A percentile compares a stretch with the other conserved stretches of the same genome.
Conservation (phyloP, 1,140 invertebrate genomes). For the Ephestia elutella region DNA sequence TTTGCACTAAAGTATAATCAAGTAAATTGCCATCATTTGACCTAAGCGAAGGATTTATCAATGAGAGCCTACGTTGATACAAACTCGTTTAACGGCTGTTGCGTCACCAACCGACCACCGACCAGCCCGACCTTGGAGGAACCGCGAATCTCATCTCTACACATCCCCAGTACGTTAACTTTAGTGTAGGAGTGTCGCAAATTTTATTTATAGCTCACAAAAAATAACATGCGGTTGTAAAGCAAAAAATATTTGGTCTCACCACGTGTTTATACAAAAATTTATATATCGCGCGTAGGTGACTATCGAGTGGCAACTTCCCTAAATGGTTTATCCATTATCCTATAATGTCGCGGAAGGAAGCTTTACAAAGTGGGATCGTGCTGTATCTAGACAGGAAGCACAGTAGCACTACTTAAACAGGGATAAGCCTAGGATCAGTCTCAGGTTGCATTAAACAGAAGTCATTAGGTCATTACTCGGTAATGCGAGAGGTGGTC, state of each 20-base stretch:
- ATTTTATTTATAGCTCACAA: constrained; percentile 8
- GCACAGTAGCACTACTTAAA: constrained; percentile 45
- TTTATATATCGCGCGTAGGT: constrained; percentile 5
- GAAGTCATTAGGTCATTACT: constrained; percentile 23
- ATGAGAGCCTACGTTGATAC: constrained; percentile 35
- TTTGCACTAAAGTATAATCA: not conserved
- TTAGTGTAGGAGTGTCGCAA: constrained; percentile 14
- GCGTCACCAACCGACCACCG: constrained; percentile 31
- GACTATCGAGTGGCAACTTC: constrained; percentile 38
- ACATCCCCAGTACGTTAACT: constrained; percentile 19
- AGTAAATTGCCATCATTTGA: constrained; percentile 21
- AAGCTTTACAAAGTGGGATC: constrained; percentile 53
- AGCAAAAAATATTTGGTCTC: constrained; percentile 12
- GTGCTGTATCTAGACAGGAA: constrained; percentile 62
- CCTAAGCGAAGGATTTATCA: constrained; percentile 33
- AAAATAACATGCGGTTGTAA: constrained; percentile 28
- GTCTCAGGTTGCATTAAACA: constrained; percentile 34
- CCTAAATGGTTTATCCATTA: constrained; percentile 52
- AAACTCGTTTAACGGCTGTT: constrained; percentile 39
- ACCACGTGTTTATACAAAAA: constrained; percentile 13
- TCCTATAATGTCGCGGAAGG: constrained; percentile 50
- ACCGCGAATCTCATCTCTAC: constrained; percentile 20
- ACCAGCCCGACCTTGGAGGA: constrained; percentile 37
- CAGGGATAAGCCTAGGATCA: constrained; percentile 48
- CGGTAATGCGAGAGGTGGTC: constrained; percentile 29